Conservation (phyloP, 2,113 vertebrate genomes). For the Otis tarda region DNA sequence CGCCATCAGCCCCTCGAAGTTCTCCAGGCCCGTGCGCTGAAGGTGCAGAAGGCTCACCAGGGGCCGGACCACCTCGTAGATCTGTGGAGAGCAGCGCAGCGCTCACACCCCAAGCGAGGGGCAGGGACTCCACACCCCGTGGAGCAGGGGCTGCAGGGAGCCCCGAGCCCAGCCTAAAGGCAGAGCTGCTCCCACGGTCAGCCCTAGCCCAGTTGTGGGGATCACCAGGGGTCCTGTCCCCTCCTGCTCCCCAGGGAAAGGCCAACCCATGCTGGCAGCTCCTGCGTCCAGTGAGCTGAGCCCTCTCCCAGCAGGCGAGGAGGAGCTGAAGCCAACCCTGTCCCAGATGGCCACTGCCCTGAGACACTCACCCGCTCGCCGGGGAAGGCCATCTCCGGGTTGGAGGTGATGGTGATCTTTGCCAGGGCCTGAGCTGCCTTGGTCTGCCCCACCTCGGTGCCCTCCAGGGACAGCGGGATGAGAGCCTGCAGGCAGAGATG, state of each 20-base stretch:
- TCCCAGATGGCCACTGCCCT: too few species aligned
- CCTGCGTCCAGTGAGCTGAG: neutral
- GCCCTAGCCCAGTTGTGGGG: neutral
- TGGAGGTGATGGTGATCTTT: conserved; percentile 95
- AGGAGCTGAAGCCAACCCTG: neutral
- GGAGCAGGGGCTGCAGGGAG: neutral
- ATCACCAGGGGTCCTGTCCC: neutral
- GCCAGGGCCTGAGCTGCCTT: conserved; percentile 95
- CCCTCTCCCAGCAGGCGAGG: accelerated
- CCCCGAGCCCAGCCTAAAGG: neutral
- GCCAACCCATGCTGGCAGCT: neutral
- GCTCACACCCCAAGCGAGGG: accelerated
- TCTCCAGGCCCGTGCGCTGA: conserved; percentile 88
- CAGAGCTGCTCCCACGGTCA: neutral
- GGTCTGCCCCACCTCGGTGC: conserved; percentile 88
- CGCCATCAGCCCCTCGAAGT: conserved; percentile 97
- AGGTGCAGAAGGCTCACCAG: conserved; percentile 85
- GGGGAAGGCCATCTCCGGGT: conserved; percentile 93
- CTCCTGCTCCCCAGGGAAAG: neutral
- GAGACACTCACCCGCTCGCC: conserved; percentile 85
- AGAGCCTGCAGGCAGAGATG: conserved; percentile 77
- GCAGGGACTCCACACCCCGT: too few species aligned
- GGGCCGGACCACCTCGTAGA: conserved; percentile 94
- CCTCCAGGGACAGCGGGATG: conserved; percentile 90
- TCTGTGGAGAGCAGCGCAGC: conserved; percentile 58